phyloP scores from a whole-genome alignment of 2,113 vertebrate genomes.

The Bubo scandiacus region DNA sequence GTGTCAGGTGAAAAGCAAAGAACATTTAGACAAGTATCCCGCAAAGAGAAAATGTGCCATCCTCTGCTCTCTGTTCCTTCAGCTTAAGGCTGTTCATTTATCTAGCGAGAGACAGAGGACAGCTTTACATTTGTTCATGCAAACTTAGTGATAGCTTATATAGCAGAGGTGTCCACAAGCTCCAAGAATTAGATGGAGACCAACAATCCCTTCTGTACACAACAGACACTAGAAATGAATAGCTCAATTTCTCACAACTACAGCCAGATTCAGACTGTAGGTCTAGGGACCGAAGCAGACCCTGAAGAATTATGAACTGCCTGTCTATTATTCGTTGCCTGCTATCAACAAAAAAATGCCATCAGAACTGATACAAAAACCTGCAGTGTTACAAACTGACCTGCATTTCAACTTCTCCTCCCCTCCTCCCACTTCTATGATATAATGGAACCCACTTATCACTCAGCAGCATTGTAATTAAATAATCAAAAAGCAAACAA shows the following conservation, averaged over 20 bases:
- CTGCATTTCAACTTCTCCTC: not conserved
- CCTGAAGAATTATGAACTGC: not conserved
- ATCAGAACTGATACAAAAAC: not conserved
- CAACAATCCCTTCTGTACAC: not conserved
- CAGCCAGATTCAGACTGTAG: not conserved
- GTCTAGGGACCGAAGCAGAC: not conserved
- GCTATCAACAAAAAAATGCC: not conserved
- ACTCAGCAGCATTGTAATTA: constrained; percentile 23
- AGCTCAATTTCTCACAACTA: not conserved
- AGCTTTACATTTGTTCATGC: not conserved
- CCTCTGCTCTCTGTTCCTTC: not conserved
- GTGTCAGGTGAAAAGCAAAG: not conserved
- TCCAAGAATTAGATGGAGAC: not conserved
- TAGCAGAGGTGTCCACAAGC: not conserved
- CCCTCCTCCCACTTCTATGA: not conserved
- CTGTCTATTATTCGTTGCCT: not conserved
- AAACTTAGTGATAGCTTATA: not conserved
- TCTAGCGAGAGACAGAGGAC: not conserved
- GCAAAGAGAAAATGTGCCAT: not conserved
- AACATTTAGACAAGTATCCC: not conserved
- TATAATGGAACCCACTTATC: not conserved
- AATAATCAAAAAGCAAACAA: constrained; percentile 45
- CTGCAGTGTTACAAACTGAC: not conserved
- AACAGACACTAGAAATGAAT: not conserved
- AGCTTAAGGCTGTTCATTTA: not conserved